phyloP scores from a whole-genome alignment of 2,888 invertebrate genomes.

The Apamea anceps region DNA sequence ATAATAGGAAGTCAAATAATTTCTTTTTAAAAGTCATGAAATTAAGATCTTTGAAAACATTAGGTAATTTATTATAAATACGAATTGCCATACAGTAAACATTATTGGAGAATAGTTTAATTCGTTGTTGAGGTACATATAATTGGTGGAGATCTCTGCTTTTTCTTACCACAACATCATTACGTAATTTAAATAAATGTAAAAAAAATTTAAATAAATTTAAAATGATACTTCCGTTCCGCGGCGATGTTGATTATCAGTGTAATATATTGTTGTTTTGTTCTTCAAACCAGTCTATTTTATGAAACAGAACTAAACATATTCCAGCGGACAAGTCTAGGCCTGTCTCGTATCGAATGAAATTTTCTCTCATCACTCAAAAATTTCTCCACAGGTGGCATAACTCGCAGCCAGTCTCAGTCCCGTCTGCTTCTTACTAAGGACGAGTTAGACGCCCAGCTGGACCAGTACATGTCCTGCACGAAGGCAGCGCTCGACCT shows the following conservation, averaged over 20 bases:
- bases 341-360: not conserved
- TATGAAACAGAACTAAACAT: not conserved
- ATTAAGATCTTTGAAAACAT: too few species aligned
- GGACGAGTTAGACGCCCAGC: conserved; percentile 92
- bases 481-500: conserved; percentile 90
- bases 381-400: conserved; percentile 70
- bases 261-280: not conserved
- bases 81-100: too few species aligned
- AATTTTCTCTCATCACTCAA: not conserved
- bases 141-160: too few species aligned
- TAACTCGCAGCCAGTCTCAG: conserved; percentile 63
- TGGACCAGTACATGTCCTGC: conserved; percentile 93
- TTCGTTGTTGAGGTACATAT: too few species aligned
- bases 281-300: not conserved
- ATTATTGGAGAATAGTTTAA: too few species aligned
- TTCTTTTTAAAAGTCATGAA: too few species aligned
- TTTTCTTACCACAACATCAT: too few species aligned
- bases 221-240: not conserved
- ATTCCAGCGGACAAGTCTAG: not conserved
- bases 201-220: too few species aligned
- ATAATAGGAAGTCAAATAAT: too few species aligned
- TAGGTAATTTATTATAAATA: too few species aligned
- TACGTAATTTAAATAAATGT: too few species aligned
- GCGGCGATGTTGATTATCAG: not conserved
- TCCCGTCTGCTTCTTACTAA: conserved; percentile 82